Conservation (phyloP, 2,888 invertebrate genomes). For the Ectemnius continuus region DNA sequence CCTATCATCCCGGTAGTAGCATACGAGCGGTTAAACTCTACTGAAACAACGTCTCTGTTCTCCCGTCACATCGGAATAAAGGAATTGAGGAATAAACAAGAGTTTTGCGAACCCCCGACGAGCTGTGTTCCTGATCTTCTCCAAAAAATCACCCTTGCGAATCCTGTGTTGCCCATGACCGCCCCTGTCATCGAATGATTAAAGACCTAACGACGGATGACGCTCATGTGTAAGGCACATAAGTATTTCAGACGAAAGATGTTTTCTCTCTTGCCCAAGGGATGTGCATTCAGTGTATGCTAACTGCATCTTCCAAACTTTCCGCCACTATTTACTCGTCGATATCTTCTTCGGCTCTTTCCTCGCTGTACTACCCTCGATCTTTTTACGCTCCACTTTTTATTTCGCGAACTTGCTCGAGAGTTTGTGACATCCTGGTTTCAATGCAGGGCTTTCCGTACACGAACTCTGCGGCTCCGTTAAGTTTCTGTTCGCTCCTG, state of each 20-base stretch:
- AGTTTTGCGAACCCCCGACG: background rate
- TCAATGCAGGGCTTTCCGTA: too few species aligned
- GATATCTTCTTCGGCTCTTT: background rate
- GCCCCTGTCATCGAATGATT: too few species aligned
- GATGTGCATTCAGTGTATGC: too few species aligned
- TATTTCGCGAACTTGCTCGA: conserved; percentile 2
- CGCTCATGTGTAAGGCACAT: conserved; percentile 3
- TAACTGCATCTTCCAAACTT: background rate
- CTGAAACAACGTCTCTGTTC: conserved; percentile 29
- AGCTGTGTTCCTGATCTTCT: conserved; percentile 4
- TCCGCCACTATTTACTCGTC: conserved; percentile 2
- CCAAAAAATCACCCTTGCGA: background rate
- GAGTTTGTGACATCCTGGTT: background rate
- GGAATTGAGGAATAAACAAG: conserved; percentile 5
- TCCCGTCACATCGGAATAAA: background rate
- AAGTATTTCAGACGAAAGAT: conserved; percentile 11
- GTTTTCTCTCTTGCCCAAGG: too few species aligned
- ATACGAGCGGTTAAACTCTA: conserved; percentile 57
- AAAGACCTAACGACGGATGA: background rate
- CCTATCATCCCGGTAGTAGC: conserved; percentile 59
- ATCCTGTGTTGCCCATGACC: background rate
- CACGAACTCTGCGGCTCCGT: too few species aligned
- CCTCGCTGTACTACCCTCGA: background rate
- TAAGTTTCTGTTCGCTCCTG: too few species aligned
- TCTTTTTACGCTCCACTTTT: background rate